phyloP scores from a whole-genome alignment of 1,140 invertebrate genomes.

The Lutraria rhynchaena region DNA sequence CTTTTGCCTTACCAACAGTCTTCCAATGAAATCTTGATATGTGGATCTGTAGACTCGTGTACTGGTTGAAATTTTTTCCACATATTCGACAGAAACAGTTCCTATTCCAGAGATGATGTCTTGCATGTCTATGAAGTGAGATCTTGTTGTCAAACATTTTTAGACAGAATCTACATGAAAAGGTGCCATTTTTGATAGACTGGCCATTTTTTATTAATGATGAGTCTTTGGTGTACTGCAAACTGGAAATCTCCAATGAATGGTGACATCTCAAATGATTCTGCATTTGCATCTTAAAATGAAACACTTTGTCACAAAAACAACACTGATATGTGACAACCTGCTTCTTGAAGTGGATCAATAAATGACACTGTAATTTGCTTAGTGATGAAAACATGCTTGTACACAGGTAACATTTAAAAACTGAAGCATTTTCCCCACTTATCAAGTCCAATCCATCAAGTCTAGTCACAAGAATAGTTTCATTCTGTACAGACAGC shows the following conservation, averaged over 20 bases:
- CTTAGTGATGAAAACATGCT: slow-evolving; percentile 80
- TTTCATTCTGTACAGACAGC: slow-evolving; percentile 78
- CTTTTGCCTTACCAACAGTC: slow-evolving; percentile 27
- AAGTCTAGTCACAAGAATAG: slow-evolving; percentile 80
- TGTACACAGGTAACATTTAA: slow-evolving; percentile 83
- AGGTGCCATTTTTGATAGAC: slow-evolving; percentile 61
- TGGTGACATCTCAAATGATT: slow-evolving; percentile 75
- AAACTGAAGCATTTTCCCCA: slow-evolving; percentile 80
- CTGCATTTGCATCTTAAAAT: slow-evolving; percentile 76
- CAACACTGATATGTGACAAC: slow-evolving; percentile 78
- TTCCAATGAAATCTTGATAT: slow-evolving; percentile 66
- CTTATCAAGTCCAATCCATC: slow-evolving; percentile 81
- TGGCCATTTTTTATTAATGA: slow-evolving; percentile 2
- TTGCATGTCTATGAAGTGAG: slow-evolving; percentile 99
- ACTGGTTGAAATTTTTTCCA: slow-evolving; percentile 83
- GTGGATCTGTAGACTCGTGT: slow-evolving; percentile 82
- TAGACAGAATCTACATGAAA: slow-evolving; percentile 95
- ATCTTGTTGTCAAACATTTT: slow-evolving; percentile 98
- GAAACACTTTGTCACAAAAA: slow-evolving; percentile 79
- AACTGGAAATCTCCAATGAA: slow-evolving; percentile 26
- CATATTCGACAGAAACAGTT: slow-evolving; percentile 89
- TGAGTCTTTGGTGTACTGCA: slow-evolving; percentile 40
- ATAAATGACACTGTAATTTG: slow-evolving; percentile 80
- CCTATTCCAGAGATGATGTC: slow-evolving; percentile 97
- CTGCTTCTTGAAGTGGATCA: slow-evolving; percentile 78